phyloP scores from a whole-genome alignment of 1,140 invertebrate genomes.

The Palaemon carinicauda region DNA sequence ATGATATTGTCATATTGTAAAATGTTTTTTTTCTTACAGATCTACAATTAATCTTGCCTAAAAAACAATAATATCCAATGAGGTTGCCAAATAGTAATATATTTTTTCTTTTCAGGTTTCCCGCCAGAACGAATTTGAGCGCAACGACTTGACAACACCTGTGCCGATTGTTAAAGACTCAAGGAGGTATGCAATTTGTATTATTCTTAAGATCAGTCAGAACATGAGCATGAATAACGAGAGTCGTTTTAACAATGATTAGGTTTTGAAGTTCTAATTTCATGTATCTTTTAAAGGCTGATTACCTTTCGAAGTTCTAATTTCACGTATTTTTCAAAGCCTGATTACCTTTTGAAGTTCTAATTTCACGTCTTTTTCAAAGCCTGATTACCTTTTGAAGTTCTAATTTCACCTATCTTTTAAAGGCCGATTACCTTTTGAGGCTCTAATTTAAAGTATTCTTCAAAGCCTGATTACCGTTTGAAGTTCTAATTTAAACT shows the following conservation, averaged over 20 bases:
- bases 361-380: no score
- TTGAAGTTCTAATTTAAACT: background rate
- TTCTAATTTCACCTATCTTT: no score
- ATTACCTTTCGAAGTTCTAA: no score
- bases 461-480: background rate
- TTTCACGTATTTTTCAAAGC: no score
- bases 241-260: background rate
- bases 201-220: background rate
- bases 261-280: background rate
- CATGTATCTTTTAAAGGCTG: no score
- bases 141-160: background rate
- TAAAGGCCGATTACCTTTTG: no score
- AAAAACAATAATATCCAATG: background rate
- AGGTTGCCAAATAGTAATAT: background rate
- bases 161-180: constrained; percentile 1
- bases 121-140: background rate
- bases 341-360: no score
- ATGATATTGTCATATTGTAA: no score
- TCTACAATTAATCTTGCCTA: no score
- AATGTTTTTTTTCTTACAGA: background rate
- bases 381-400: no score
- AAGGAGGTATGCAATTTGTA: background rate
- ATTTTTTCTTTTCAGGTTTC: background rate
- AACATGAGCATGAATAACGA: background rate
- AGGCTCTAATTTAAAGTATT: background rate